These are phyloP conservation scores for Oriolus oriolus DNA, from an alignment of 2,113 vertebrate genomes.

Conservation along the genomic window DNA sequence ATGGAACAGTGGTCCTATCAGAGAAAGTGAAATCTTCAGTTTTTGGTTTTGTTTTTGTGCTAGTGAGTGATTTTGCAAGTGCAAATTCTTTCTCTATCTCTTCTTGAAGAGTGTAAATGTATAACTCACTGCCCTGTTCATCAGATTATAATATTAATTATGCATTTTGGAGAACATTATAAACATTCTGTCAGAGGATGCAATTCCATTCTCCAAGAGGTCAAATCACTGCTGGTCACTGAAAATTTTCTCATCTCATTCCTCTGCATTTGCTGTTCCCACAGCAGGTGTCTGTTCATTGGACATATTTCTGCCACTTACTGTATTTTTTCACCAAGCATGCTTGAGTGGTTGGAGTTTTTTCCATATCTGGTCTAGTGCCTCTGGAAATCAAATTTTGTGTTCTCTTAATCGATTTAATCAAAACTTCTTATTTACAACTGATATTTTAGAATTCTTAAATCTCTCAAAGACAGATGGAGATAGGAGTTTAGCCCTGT, in stretches of 20 bases:
- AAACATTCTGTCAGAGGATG: background rate
- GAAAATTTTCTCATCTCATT: background rate
- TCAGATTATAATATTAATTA: background rate
- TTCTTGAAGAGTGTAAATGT: background rate
- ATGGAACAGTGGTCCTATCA: background rate
- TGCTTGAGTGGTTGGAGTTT: background rate
- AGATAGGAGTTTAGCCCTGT: background rate
- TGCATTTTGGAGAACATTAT: background rate
- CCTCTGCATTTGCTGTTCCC: background rate
- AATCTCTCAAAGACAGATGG: background rate
- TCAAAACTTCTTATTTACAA: background rate
- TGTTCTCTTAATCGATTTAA: background rate
- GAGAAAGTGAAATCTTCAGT: background rate
- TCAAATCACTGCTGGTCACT: background rate
- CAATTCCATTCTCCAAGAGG: background rate
- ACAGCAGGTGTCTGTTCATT: background rate
- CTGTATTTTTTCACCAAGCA: background rate
- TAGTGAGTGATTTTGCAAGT: background rate
- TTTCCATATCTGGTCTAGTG: background rate
- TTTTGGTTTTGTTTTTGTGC: background rate
- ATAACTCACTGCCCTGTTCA: background rate
- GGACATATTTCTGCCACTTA: background rate
- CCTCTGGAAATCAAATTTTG: background rate
- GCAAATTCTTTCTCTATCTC: background rate
- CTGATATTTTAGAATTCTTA: background rate